Conservation (phyloP, 2,888 invertebrate species). For the Nomada ferruginata region DNA sequence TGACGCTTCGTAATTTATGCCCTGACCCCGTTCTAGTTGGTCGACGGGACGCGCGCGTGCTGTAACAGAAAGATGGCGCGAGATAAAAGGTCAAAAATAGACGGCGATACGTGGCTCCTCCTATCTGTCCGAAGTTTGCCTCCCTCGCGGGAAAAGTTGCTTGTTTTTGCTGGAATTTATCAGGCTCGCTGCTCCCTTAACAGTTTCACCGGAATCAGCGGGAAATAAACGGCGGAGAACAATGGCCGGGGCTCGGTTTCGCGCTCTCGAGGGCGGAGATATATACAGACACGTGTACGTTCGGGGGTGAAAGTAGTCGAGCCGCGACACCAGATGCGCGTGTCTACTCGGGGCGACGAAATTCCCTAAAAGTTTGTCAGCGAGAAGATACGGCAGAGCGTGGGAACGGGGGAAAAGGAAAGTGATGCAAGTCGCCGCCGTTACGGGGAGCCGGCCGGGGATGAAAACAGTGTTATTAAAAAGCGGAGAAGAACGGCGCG, state of each 20-base stretch:
- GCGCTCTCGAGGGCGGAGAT: not conserved
- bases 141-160: slow-evolving; percentile 17
- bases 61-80: slow-evolving; percentile 53
- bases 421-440: not conserved
- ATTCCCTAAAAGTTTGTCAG: slow-evolving; percentile 2
- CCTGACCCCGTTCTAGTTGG: slow-evolving; percentile 52
- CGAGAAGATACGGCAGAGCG: not conserved
- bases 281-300: not conserved
- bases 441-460: not conserved
- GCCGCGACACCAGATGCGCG: slow-evolving; percentile 20
- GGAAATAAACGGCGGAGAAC: slow-evolving; percentile 31
- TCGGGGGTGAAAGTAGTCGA: slow-evolving; percentile 29
- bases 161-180: slow-evolving; percentile 46
- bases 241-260: slow-evolving; percentile 8
- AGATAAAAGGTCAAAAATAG: slow-evolving; percentile 66
- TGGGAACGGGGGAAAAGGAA: not conserved
- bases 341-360: slow-evolving; percentile 16
- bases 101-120: slow-evolving; percentile 38
- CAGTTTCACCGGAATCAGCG: slow-evolving; percentile 31
- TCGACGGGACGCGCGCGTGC: slow-evolving; percentile 21
- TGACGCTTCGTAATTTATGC: slow-evolving; percentile 67
- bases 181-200: slow-evolving; percentile 25
- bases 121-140: slow-evolving; percentile 44
- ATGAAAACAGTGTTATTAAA: slow-evolving; percentile 53
- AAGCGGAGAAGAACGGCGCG: slow-evolving; percentile 26